phyloP scores from a whole-genome alignment of 2,888 invertebrate genomes.

The Leucophenga maculata region DNA sequence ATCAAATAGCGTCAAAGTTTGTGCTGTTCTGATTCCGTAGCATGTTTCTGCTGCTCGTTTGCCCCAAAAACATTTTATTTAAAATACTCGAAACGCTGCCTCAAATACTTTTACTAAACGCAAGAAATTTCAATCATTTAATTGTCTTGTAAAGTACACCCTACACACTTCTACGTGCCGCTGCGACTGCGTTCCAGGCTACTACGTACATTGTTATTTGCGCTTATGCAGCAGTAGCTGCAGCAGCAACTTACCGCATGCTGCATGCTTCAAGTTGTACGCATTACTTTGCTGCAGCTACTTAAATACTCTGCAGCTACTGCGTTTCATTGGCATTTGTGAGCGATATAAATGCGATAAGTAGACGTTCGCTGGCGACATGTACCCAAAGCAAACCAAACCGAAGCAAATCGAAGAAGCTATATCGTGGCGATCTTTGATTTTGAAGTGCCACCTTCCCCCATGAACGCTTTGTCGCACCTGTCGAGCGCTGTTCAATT shows the following conservation, averaged over 20 bases:
- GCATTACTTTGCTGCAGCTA: constrained; percentile 49
- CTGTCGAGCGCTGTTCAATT: constrained; percentile 46
- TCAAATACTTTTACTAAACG: too few relatives aligned
- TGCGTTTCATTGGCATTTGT: constrained; percentile 29
- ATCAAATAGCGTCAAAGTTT: too few relatives aligned
- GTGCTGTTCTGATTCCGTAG: neutral
- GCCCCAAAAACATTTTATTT: neutral
- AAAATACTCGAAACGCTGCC: neutral
- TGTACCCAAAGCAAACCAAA: neutral
- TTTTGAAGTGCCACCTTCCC: constrained; percentile 26
- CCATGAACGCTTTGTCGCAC: constrained; percentile 49
- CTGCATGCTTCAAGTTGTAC: constrained; percentile 58
- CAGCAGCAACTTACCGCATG: constrained; percentile 8
- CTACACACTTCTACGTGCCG: constrained; percentile 46
- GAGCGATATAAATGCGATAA: constrained; percentile 28
- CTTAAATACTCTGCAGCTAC: constrained; percentile 12
- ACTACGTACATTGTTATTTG: constrained; percentile 50
- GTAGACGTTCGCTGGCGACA: neutral
- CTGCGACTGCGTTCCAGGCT: constrained; percentile 37
- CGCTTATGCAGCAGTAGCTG: constrained; percentile 27
- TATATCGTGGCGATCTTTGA: constrained; percentile 8
- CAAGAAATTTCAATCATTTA: constrained; percentile 51
- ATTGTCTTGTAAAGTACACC: constrained; percentile 63
- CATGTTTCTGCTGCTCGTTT: neutral
- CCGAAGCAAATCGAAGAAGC: constrained; percentile 1